phyloP scores from a whole-genome alignment of 2,113 vertebrate species.

The Austrofundulus limnaeus region DNA sequence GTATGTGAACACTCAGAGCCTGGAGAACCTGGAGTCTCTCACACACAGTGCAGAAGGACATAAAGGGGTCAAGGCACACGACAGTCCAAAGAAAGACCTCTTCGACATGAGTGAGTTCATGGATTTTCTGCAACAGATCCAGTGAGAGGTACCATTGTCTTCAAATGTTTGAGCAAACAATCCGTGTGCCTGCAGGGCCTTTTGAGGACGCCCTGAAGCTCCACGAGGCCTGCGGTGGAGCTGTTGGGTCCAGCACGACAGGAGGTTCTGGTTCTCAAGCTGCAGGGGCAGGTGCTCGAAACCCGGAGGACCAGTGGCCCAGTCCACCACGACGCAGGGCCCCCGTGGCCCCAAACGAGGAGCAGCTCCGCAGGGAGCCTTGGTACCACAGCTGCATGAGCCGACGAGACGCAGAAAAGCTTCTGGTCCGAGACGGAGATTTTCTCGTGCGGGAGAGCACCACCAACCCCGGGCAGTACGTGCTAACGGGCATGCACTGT shows the following conservation, averaged over 20 bases:
- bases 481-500: slow-evolving; percentile 92
- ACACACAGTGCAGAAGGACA: slow-evolving; percentile 35
- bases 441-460: slow-evolving; percentile 95
- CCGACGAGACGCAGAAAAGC: slow-evolving; percentile 87
- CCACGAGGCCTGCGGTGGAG: slow-evolving; percentile 80
- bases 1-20: slow-evolving; percentile 92
- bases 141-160: background rate
- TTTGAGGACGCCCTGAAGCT: slow-evolving; percentile 95
- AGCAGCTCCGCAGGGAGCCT: slow-evolving; percentile 87
- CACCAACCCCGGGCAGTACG: slow-evolving; percentile 94
- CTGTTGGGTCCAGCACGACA: slow-evolving; percentile 23
- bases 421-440: slow-evolving; percentile 89
- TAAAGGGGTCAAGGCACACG: slow-evolving; percentile 46
- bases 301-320: slow-evolving; percentile 88
- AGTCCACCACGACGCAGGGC: slow-evolving; percentile 88
- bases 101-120: slow-evolving; percentile 94
- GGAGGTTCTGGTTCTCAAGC: slow-evolving; percentile 9
- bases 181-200: slow-evolving; percentile 81
- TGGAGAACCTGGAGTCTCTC: slow-evolving; percentile 77
- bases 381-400: slow-evolving; percentile 98
- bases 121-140: background rate
- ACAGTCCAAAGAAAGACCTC: slow-evolving; percentile 93
- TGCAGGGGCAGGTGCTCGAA: slow-evolving; percentile 41
- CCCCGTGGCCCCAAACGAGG: slow-evolving; percentile 90
- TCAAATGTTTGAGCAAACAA: too few species aligned